Conservation (phyloP, 2,797 vertebrate genomes). For the Cynopterus sphinx region DNA sequence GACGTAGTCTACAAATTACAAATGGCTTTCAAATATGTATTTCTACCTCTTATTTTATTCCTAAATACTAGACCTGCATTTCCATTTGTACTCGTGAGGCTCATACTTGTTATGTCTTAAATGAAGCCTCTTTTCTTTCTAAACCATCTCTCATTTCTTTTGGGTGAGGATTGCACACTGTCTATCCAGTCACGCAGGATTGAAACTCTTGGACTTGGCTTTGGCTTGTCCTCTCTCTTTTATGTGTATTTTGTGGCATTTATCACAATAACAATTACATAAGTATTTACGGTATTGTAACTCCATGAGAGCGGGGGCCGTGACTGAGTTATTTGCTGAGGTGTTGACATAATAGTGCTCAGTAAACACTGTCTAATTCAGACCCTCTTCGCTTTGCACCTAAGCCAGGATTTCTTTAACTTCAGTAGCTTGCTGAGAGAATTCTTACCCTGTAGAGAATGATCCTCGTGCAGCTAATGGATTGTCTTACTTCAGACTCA, state of each 20-base stretch:
- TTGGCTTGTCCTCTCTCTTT: neutral
- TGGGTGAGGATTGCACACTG: neutral
- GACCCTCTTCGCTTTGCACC: neutral
- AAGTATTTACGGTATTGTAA: neutral
- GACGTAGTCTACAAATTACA: neutral
- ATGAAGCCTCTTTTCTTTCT: neutral
- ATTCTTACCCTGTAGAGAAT: neutral
- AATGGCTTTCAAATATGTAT: neutral
- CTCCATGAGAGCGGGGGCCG: neutral
- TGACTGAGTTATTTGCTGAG: neutral
- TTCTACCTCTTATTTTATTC: neutral
- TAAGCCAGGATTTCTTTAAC: neutral
- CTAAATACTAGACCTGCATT: neutral
- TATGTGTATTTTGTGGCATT: constrained; percentile 16
- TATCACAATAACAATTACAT: neutral
- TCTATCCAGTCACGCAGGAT: neutral
- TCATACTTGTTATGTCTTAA: neutral
- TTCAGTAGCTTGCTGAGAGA: neutral
- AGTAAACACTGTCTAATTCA: neutral
- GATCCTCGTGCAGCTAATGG: neutral
- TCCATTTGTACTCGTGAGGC: neutral
- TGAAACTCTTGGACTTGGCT: neutral
- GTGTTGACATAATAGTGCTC: neutral
- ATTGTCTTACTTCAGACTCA: neutral
- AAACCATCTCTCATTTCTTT: neutral